A percentile compares a stretch with the other conserved stretches of the same genome.
These are phyloP conservation scores for Hypercompe scribonia DNA, from an alignment of 2,888 invertebrate genomes.

Conservation along the genomic window DNA sequence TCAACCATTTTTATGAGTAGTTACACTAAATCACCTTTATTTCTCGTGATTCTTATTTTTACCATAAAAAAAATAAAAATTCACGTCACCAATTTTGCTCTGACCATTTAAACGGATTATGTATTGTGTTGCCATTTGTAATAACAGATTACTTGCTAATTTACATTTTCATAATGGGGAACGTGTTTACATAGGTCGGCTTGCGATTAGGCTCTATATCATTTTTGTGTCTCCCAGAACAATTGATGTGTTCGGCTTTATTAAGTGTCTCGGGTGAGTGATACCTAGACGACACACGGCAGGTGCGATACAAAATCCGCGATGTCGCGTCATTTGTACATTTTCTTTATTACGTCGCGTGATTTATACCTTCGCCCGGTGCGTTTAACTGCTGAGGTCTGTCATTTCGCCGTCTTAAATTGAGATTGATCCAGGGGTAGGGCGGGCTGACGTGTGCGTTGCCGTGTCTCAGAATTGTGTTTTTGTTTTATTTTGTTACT, in stretches of 20 bases:
- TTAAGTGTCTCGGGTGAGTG: conserved; percentile 81
- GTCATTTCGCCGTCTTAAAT: conserved; percentile 85
- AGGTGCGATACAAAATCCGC: conserved; percentile 62
- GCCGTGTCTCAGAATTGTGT: conserved; percentile 69
- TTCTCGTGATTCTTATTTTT: not conserved
- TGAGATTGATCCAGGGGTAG: conserved; percentile 83
- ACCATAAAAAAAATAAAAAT: conserved; percentile 21
- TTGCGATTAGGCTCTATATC: conserved; percentile 21
- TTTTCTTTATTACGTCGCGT: conserved; percentile 82
- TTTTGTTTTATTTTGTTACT: conserved; percentile 69
- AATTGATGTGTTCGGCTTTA: conserved; percentile 68
- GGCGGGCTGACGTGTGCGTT: conserved; percentile 68
- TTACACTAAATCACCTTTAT: too few species aligned
- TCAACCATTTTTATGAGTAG: too few species aligned
- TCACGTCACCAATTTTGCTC: conserved; percentile 14
- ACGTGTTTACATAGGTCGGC: conserved; percentile 37
- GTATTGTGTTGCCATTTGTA: conserved; percentile 31
- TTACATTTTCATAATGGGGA: conserved; percentile 48
- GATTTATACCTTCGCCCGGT: conserved; percentile 84
- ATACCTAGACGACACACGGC: conserved; percentile 68
- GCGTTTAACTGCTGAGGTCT: conserved; percentile 84
- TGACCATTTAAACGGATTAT: conserved; percentile 35
- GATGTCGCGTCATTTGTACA: conserved; percentile 76
- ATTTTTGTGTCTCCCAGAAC: conserved; percentile 35
- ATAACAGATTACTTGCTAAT: conserved; percentile 44